phyloP scores from a whole-genome alignment of 2,113 vertebrate species.

The Alligator mississippiensis region DNA sequence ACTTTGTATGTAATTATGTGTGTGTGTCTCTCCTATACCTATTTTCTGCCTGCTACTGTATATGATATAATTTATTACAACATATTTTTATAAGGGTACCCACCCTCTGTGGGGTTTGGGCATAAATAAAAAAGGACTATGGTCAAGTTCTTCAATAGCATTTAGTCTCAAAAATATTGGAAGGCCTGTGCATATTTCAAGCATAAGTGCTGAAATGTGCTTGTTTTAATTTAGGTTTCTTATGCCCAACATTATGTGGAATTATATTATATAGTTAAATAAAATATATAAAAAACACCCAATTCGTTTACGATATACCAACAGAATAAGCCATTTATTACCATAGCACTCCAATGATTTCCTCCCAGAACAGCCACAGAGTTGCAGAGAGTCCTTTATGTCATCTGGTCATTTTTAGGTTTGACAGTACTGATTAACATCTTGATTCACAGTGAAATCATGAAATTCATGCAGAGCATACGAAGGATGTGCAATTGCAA shows the following conservation, averaged over 20 bases:
- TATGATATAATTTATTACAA: background rate
- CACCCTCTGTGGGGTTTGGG: background rate
- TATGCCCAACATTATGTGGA: background rate
- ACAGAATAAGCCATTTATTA: background rate
- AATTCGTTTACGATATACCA: background rate
- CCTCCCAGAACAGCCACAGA: background rate
- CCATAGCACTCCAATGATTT: background rate
- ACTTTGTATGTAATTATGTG: background rate
- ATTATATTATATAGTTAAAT: background rate
- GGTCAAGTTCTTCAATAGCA: too few species aligned
- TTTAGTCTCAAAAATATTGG: background rate
- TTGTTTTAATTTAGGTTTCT: background rate
- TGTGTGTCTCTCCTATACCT: background rate
- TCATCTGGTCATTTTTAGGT: background rate
- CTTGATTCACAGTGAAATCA: background rate
- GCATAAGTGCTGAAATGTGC: background rate
- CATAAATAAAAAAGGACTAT: background rate
- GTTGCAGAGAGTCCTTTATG: background rate
- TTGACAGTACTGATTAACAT: background rate
- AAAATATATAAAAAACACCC: background rate
- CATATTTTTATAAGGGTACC: background rate
- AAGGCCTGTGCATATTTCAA: background rate
- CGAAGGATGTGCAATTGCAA: background rate
- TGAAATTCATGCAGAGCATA: background rate
- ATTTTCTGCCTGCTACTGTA: background rate